Evolutionary conservation across 2,888 invertebrate genomes (phyloP).

Genomic region (Odontomyia ornata): DNA sequence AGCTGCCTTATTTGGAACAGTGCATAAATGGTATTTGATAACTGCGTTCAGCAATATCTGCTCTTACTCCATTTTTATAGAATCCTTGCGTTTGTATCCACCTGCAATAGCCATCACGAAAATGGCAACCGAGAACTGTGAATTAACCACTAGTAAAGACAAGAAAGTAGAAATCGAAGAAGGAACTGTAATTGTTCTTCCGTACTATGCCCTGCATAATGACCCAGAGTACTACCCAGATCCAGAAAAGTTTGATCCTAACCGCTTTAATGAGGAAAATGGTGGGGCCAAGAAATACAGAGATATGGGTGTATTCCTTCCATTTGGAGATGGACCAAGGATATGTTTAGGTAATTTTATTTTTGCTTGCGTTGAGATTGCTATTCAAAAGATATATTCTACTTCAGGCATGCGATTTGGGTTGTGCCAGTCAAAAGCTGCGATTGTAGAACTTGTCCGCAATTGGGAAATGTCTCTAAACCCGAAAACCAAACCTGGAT

Average conservation of each 20-base stretch:
- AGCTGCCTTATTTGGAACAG: slow-evolving; percentile 59
- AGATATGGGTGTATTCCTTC: slow-evolving; percentile 57
- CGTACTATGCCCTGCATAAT: slow-evolving; percentile 54
- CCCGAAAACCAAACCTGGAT: slow-evolving; percentile 58
- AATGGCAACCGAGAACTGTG: slow-evolving; percentile 1
- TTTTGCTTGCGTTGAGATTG: too few species aligned
- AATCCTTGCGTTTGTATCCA: too few species aligned
- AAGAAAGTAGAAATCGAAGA: slow-evolving; percentile 53
- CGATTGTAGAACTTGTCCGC: slow-evolving; percentile 57
- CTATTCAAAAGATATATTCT: neutral
- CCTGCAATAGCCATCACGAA: neutral
- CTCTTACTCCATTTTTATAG: too few species aligned
- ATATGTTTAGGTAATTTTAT: slow-evolving; percentile 57
- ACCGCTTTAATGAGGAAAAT: slow-evolving; percentile 57
- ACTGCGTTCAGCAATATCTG: too few species aligned
- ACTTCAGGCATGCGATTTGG: slow-evolving; percentile 61
- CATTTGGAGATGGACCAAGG: slow-evolving; percentile 61
- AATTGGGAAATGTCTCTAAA: slow-evolving; percentile 59
- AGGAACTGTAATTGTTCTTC: slow-evolving; percentile 55
- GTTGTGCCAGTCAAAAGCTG: slow-evolving; percentile 58
- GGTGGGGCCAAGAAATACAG: slow-evolving; percentile 57
- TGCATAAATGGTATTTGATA: slow-evolving; percentile 59
- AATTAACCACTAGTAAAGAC: slow-evolving; percentile 53
- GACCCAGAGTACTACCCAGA: slow-evolving; percentile 57
- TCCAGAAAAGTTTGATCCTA: slow-evolving; percentile 57